These are phyloP conservation scores for Phyllostomus discolor DNA, from an alignment of 2,113 vertebrate genomes.

Conservation along the genomic window DNA sequence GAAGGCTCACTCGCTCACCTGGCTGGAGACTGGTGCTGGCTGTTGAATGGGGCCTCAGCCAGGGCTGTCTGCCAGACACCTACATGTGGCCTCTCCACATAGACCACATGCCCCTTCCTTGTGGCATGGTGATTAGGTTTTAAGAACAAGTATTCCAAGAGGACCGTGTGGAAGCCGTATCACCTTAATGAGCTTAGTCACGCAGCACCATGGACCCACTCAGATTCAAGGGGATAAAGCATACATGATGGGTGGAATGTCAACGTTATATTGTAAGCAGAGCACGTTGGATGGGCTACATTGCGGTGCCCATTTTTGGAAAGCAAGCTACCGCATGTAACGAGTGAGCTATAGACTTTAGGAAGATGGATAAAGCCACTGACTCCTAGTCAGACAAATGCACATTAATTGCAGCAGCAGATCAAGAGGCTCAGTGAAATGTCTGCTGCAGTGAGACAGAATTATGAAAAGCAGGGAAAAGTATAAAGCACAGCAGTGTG, in stretches of 20 bases:
- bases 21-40: background rate
- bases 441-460: background rate
- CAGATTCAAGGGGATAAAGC: background rate
- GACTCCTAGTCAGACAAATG: background rate
- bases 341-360: background rate
- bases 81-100: background rate
- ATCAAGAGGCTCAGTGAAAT: background rate
- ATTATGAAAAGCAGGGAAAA: background rate
- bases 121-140: background rate
- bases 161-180: background rate
- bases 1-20: background rate
- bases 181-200: background rate
- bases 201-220: background rate
- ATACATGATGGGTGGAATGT: background rate
- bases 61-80: background rate
- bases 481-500: background rate
- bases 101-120: background rate
- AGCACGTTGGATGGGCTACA: background rate
- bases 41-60: background rate
- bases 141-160: background rate
- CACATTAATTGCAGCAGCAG: background rate
- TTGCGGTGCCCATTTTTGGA: background rate
- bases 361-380: background rate
- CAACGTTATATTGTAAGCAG: background rate
- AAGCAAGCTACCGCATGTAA: background rate